Base-by-base conservation (phyloP, 2,888 invertebrate genomes). In the Hydrotaea diabolus region DNA sequence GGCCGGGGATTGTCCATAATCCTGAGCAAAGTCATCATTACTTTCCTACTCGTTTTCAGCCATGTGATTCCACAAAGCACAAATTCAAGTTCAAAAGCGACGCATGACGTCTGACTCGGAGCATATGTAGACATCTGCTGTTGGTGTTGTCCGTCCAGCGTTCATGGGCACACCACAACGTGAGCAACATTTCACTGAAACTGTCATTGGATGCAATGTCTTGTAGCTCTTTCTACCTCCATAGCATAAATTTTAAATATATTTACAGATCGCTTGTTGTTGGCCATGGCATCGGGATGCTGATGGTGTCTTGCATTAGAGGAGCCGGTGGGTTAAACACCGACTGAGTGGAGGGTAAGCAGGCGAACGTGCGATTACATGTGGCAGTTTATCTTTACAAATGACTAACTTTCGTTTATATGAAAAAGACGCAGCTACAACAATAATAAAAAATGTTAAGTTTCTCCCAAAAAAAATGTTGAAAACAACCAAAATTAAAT, bases 391-490 rank as follows among this genome's bases (percentile, higher is more conserved):
- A 59, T 59, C 59, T 59, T 59, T 23, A 59, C 13, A 59, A 59
- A 59, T 59, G 59, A 49, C 23, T 59, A 83, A 83, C 83, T 83
- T 83, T 80, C 83, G 77, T 80, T 83, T 49, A 55, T 17, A n/a
- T n/a, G n/a, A 43, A 59, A 71, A 78, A 46, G 7, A 9, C 59
- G 5, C 59, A 26, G n/a, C 49, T 0, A 55, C 55, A 55, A 21
- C 21, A 21, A 21, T 2, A 57, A 57, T 11, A 15, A 26, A 26
- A 59, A 55, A 23, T 53, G 17, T 31, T 31, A 78, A 72, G 46
- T 83, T 80, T 83, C 80, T 73, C 77, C 80, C 77, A 80, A 83
- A 80, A 83, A 69, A 66, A n/a, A 7, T 13, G 39, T 39, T 39
- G 2, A 15, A 80, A 80, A 83, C 46, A 55, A 15, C 49, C n/a